Evolutionary conservation across 64 coral and sea anemone genomes (phyloP).

Genomic region (Stichodactyla helianthus): DNA sequence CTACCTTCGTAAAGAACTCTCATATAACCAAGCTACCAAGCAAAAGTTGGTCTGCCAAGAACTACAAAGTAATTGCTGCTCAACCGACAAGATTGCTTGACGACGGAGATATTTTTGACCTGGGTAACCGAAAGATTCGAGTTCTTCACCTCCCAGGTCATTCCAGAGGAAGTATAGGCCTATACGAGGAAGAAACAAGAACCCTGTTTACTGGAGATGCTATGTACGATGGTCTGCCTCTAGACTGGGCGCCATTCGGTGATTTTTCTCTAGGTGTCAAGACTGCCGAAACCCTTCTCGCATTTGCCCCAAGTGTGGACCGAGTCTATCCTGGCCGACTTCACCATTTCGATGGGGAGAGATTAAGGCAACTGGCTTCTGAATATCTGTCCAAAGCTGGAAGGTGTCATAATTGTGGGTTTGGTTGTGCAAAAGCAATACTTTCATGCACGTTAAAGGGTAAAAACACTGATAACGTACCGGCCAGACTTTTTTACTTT

Average conservation of each 20-base stretch:
- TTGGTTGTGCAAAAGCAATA: conserved; percentile 20
- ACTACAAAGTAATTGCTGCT: conserved; percentile 52
- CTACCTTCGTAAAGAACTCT: conserved; percentile 13
- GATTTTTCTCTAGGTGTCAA: conserved; percentile 29
- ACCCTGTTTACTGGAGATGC: conserved; percentile 53
- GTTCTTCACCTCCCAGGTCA: conserved; percentile 74
- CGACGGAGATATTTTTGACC: conserved; percentile 67
- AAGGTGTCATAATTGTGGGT: neutral
- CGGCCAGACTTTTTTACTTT: conserved; percentile 52
- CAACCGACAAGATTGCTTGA: conserved; percentile 42
- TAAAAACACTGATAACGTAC: conserved; percentile 30
- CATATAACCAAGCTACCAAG: conserved; percentile 34
- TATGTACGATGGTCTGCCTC: conserved; percentile 29
- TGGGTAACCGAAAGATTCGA: conserved; percentile 50
- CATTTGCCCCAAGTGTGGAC: conserved; percentile 36
- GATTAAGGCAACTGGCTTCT: conserved; percentile 29
- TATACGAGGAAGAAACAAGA: conserved; percentile 46
- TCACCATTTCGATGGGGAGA: conserved; percentile 42
- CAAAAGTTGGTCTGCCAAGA: conserved; percentile 37
- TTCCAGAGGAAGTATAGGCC: conserved; percentile 54
- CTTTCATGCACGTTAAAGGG: conserved; percentile 28
- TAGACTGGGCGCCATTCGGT: conserved; percentile 58
- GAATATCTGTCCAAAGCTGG: conserved; percentile 45
- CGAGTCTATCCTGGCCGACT: conserved; percentile 52
- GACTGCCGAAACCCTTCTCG: conserved; percentile 34